Evolutionary conservation across 2,113 vertebrate species (phyloP).

Genomic region (Pachypanchax playfairii): DNA sequence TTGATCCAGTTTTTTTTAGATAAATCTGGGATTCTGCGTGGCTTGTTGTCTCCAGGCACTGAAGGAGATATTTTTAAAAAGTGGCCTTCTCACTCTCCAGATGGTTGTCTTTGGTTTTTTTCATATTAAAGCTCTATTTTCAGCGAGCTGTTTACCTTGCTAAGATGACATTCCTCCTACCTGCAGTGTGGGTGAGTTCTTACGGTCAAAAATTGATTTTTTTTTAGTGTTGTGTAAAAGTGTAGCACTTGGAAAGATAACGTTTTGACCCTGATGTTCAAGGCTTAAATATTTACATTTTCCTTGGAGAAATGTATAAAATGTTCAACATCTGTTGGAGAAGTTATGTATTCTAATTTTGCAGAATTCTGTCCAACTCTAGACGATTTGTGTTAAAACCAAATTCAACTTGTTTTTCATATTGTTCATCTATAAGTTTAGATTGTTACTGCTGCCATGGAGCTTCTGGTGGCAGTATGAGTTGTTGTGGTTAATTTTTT

Average conservation of each 20-base stretch:
- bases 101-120: not conserved
- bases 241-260: not conserved
- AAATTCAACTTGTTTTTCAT: no score
- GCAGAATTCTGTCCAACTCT: no score
- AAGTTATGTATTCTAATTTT: no score
- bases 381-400: no score
- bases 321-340: no score
- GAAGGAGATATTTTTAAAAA: not conserved
- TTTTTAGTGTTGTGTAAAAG: not conserved
- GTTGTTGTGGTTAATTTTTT: no score
- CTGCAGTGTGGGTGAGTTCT: not conserved
- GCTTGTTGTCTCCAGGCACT: not conserved
- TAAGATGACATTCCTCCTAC: not conserved
- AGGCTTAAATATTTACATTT: not conserved
- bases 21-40: no score
- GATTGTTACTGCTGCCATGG: no score
- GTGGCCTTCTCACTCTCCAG: not conserved
- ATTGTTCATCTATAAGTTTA: no score
- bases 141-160: not conserved
- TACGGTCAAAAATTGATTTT: no score
- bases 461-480: no score
- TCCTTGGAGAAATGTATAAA: not conserved
- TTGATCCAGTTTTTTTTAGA: no score
- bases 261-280: not conserved
- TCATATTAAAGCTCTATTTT: not conserved